These are phyloP conservation scores for Microdon myrmicae DNA, from an alignment of 2,888 invertebrate genomes.

Conservation along the genomic window DNA sequence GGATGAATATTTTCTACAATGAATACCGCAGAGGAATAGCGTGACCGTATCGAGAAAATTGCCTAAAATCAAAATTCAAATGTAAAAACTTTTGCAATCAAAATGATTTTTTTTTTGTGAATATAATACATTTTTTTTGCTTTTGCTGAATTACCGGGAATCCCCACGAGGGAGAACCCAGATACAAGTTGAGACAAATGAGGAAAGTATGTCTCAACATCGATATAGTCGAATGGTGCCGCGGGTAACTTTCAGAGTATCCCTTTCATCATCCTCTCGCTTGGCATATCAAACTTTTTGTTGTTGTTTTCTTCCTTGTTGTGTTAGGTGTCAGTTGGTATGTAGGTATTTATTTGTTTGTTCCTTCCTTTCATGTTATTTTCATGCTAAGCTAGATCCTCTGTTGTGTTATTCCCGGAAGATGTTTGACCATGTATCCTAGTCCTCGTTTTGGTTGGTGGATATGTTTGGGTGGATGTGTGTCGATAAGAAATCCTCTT, in stretches of 20 bases:
- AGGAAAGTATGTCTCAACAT: too few species aligned
- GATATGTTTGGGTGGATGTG: too few species aligned
- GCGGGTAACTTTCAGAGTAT: too few species aligned
- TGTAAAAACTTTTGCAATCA: slow-evolving; percentile 39
- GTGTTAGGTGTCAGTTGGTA: slow-evolving; percentile 32
- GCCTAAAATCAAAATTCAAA: slow-evolving; percentile 43
- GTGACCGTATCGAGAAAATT: slow-evolving; percentile 16
- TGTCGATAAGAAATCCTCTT: slow-evolving; percentile 23
- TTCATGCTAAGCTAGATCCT: slow-evolving; percentile 12
- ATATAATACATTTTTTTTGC: slow-evolving; percentile 33
- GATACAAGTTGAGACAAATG: too few species aligned
- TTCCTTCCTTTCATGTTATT: slow-evolving; percentile 9
- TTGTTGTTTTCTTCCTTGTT: neutral
- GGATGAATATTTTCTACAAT: too few species aligned
- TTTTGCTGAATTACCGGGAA: slow-evolving; percentile 29
- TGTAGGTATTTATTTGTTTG: slow-evolving; percentile 7
- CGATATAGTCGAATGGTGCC: too few species aligned
- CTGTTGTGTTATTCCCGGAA: slow-evolving; percentile 23
- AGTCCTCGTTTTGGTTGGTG: too few species aligned
- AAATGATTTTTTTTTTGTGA: too few species aligned
- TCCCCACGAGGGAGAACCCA: slow-evolving; percentile 3
- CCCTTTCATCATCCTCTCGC: too few species aligned
- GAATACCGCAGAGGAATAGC: too few species aligned
- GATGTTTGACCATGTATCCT: slow-evolving; percentile 12
- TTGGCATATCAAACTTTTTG: too few species aligned